Evolutionary conservation across 2,113 vertebrate species (phyloP), one percentile per base, ranked within the genome.

Genomic region (Dipodomys merriami): DNA sequence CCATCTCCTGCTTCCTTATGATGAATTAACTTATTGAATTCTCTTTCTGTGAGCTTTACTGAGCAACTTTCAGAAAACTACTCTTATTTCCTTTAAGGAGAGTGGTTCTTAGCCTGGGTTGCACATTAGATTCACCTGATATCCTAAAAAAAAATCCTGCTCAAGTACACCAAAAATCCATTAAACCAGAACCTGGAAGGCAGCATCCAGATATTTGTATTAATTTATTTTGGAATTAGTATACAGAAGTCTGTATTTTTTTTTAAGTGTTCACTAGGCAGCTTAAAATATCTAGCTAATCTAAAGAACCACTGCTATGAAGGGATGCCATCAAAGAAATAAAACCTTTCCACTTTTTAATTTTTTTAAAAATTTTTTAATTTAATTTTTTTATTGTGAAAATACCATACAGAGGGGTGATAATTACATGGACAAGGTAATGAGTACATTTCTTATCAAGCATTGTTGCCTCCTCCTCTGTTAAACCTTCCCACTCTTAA

Each of bases 41-140:
- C 30, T 76, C 49, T 81, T 87, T 68, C 81, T 89, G 20, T 93
- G 80, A 91, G 53, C 13, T 86, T 90, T 91, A 68, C 20, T 90
- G 64, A 73, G 60, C 1, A 64, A 65, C 6, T 29, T 82, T 9
- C 65, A n/a, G 69, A 87, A 92, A 33, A 39, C 9, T 49, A 39
- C 22, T 82, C 13, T 39, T 23, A 25, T 33, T 83, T 88, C 83
- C 68, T 84, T 90, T 81, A 81, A 88, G 81, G 49, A 23, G 29
- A 73, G 64, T 57, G 12, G 30, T 81, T 90, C 64, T 83, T 9
- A 90, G 77, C 7, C 57, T 73, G 90, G 62, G 39, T 49, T 90
- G n/a, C 30, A 74, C 20, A 39, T 44, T 44, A 87, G 35, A 91
- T 90, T 90, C 64, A 87, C n/a, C n/a, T 19, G 13, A 49, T 11